Evolutionary conservation across 2,113 vertebrate species (phyloP).

Genomic region (Bos indicus): DNA sequence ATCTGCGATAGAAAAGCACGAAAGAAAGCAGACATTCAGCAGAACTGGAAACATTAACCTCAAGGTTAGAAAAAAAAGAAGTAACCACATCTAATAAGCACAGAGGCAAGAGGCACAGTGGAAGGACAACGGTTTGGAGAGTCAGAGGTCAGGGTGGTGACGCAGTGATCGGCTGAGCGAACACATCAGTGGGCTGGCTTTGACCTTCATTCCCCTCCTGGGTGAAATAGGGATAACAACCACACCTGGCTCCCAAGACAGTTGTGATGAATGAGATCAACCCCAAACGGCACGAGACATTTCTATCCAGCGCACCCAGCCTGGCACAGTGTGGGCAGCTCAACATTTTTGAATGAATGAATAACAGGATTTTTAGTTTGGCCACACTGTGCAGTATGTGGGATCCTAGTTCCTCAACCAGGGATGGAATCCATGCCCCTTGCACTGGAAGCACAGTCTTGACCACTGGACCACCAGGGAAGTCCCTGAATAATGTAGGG

Average conservation of each 20-base stretch:
- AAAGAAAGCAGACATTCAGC: background rate
- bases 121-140: background rate
- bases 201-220: background rate
- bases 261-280: accelerated
- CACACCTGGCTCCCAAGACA: background rate
- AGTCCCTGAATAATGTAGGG: background rate
- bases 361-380: background rate
- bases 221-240: background rate
- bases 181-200: background rate
- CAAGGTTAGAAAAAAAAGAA: background rate
- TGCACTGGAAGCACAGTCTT: background rate
- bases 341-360: background rate
- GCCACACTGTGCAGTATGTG: background rate
- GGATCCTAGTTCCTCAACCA: background rate
- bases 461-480: background rate
- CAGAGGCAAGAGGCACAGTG: background rate
- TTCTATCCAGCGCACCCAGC: background rate
- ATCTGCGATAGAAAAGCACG: background rate
- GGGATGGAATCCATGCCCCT: background rate
- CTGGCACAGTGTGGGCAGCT: background rate
- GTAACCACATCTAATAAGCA: background rate
- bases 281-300: background rate
- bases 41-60: background rate
- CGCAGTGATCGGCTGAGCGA: background rate
- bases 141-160: background rate